Evolutionary conservation across 2,113 vertebrate genomes (phyloP).

Genomic region (Nannobrachium achirus): DNA sequence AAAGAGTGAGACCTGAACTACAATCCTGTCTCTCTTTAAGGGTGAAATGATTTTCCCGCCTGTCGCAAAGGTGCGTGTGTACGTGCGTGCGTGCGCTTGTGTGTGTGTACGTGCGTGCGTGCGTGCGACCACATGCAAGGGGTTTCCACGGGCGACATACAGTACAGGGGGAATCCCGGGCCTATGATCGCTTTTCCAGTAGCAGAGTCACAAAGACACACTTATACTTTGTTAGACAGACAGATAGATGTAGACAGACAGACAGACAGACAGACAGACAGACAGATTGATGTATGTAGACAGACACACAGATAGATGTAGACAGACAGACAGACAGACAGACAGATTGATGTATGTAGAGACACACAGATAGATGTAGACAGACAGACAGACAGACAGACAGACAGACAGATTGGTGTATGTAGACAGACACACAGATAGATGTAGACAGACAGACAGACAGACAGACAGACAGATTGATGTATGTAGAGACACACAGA

Average conservation of each 20-base stretch:
- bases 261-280: background rate
- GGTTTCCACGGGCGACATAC: constrained; percentile 68
- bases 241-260: background rate
- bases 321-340: background rate
- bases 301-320: constrained; percentile 5
- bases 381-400: background rate
- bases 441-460: background rate
- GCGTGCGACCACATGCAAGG: constrained; percentile 65
- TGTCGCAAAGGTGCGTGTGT: constrained; percentile 38
- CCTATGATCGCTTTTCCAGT: constrained; percentile 72
- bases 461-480: background rate
- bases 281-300: background rate
- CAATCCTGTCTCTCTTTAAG: constrained; percentile 32
- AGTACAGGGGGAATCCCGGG: constrained; percentile 38
- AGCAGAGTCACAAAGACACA: constrained; percentile 57
- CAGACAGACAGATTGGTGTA: no score
- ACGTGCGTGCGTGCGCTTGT: constrained; percentile 1
- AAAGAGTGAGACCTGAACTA: constrained; percentile 67
- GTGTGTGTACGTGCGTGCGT: constrained; percentile 23
- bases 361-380: constrained; percentile 5
- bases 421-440: constrained; percentile 8
- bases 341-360: no score
- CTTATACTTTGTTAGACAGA: constrained; percentile 36
- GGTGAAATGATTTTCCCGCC: constrained; percentile 68
- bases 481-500: background rate